Conservation (phyloP, 2,888 invertebrate genomes). For the Drosophila colorata region DNA sequence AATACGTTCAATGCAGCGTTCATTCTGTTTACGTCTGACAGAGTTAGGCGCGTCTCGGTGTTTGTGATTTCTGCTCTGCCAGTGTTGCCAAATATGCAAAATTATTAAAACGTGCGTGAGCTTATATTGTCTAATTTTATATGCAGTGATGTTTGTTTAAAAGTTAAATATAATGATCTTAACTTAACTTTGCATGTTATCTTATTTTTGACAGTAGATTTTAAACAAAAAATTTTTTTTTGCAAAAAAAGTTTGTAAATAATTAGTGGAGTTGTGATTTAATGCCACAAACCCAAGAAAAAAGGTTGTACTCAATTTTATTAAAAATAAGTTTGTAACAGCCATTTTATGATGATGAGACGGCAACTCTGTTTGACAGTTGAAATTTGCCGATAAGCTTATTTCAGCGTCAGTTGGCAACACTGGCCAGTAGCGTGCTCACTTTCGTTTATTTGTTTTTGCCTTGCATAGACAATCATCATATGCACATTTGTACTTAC, state of each 20-base stretch:
- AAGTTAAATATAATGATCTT: background rate
- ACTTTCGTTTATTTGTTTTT: constrained; percentile 35
- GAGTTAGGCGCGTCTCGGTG: constrained; percentile 6
- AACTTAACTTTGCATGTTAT: background rate
- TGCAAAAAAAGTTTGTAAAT: background rate
- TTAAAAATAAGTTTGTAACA: background rate
- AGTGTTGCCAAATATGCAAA: constrained; percentile 47
- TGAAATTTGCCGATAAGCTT: constrained; percentile 34
- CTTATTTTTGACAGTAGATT: background rate
- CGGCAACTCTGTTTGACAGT: constrained; percentile 23
- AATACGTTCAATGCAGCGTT: constrained; percentile 26
- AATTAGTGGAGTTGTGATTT: background rate
- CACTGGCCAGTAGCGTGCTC: constrained; percentile 46
- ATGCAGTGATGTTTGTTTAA: background rate
- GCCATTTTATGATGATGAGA: constrained; percentile 5
- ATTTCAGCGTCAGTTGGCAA: constrained; percentile 41
- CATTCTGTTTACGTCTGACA: constrained; percentile 36
- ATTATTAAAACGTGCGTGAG: constrained; percentile 30
- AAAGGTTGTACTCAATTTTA: background rate
- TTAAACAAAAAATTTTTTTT: background rate
- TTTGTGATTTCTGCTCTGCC: constrained; percentile 9
- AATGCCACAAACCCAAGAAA: background rate
- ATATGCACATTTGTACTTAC: constrained; percentile 4
- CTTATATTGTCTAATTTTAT: constrained; percentile 2
- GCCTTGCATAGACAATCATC: constrained; percentile 19